Base-by-base conservation (phyloP, 2,888 invertebrate species). In the Andrena bucephala region DNA sequence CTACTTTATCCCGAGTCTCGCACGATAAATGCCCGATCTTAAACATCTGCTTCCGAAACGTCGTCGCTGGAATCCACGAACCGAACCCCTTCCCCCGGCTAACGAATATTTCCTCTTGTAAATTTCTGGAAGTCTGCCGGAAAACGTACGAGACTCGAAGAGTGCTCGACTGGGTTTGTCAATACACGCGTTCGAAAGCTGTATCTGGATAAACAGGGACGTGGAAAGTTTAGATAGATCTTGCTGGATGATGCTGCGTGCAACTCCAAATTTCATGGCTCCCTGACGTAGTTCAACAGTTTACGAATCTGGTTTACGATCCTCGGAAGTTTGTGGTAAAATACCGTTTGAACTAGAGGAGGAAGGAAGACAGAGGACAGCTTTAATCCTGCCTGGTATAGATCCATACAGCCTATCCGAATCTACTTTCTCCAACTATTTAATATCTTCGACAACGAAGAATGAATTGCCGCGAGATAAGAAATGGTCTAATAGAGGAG, bases 291-390 rank as follows among this genome's bases (percentile, higher is more conserved):
- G 79, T 78, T 79, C 77, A 85, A 78, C 80, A 74, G 57, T 80
- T 60, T 81, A 77, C 75, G 81, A 81, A 88, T 84, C 74, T 75
- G 65, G 75, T 85, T 88, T 86, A 78, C 77, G 82, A 69, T 72
- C 54, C 59, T 8, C 42, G 8, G 63, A 59, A 78, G 71, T 79
- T 69, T 59, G 48, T 36, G 62, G 68, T 10, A 31, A 73, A 71
- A 86, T 72, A 72, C 48, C 42, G 71, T 65, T 36, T 66, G 36
- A 48, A 65, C 54, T 50, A 8, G 24, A 48, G 59, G 54, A 36
- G 65, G 42, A 62, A 31, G 52, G n/a, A 52, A 60, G n/a, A 8
- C 50, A 52, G 2, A 42, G 50, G 4, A 6, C 54, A 54, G 52
- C 50, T 42, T 27, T 20, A 10, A 20, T 27, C 36, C 36, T n/a